Conservation (phyloP, 2,797 vertebrate genomes). For the Diglossa cyanea region DNA sequence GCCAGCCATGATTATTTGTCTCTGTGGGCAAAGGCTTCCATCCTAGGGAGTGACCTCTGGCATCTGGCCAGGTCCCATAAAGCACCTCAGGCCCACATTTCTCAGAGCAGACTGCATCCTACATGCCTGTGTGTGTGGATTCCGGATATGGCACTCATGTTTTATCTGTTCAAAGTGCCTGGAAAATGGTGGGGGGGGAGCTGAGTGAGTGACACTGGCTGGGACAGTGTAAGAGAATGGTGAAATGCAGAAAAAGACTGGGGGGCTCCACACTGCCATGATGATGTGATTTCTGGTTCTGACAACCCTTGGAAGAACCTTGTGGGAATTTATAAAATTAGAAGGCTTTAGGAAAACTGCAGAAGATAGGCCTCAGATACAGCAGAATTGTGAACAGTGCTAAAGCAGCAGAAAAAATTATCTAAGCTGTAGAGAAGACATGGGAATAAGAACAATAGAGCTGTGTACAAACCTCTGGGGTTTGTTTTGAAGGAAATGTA, state of each 20-base stretch:
- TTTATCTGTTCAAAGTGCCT: not conserved
- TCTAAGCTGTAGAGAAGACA: too few relatives aligned
- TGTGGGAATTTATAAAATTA: too few relatives aligned
- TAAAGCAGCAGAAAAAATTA: too few relatives aligned
- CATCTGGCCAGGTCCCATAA: not conserved
- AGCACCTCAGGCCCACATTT: not conserved
- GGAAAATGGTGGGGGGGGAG: fast-evolving
- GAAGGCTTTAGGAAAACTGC: too few relatives aligned
- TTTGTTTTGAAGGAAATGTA: not conserved
- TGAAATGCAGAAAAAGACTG: not conserved
- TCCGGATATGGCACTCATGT: fast-evolving
- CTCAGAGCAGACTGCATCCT: not conserved
- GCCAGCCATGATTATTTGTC: not conserved
- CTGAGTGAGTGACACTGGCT: not conserved
- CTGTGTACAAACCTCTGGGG: not conserved
- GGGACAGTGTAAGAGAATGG: not conserved
- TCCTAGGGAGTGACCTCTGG: not conserved
- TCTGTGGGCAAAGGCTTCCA: not conserved
- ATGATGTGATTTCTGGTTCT: not conserved
- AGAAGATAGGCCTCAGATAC: too few relatives aligned
- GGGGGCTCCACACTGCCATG: not conserved
- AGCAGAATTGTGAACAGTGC: too few relatives aligned
- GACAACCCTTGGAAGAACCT: not conserved
- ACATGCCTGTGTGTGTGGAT: fast-evolving
- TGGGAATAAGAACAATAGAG: too few relatives aligned